Conservation (phyloP, 2,888 invertebrate genomes). For the Griposia aprilina region DNA sequence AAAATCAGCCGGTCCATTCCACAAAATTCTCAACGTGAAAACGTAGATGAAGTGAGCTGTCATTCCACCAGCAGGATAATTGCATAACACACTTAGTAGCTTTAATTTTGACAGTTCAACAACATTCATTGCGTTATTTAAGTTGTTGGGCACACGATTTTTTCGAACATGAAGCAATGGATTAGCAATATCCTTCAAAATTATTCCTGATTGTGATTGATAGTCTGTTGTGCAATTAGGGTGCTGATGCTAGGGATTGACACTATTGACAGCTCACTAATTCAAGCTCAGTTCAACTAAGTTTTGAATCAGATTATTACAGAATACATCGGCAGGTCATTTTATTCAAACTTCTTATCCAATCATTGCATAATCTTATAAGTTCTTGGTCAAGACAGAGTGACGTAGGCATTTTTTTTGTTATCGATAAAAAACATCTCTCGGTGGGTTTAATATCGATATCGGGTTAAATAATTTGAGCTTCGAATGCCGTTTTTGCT, state of each 20-base stretch:
- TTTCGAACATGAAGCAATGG: too few species aligned
- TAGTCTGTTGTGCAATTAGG: too few species aligned
- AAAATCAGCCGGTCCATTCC: neutral
- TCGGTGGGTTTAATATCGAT: constrained; percentile 83
- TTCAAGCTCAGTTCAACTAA: neutral
- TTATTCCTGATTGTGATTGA: too few species aligned
- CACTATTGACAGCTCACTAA: neutral
- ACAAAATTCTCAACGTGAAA: neutral
- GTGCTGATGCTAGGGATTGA: too few species aligned
- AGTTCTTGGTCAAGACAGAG: constrained; percentile 73
- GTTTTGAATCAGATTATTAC: neutral
- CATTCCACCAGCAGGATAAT: too few species aligned
- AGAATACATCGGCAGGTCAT: neutral
- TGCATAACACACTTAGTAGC: too few species aligned
- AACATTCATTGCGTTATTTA: too few species aligned
- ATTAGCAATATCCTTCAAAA: too few species aligned
- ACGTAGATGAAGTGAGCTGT: neutral
- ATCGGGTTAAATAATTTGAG: constrained; percentile 82
- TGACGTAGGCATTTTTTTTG: constrained; percentile 83
- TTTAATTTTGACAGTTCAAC: too few species aligned
- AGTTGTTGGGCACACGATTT: too few species aligned
- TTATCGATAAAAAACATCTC: constrained; percentile 81
- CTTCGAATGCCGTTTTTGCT: constrained; percentile 79
- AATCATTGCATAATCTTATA: constrained; percentile 44
- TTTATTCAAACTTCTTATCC: constrained; percentile 58